Evolutionary conservation across 2,797 vertebrate genomes (phyloP), one percentile per base, ranked within the genome.

Genomic region (Manis javanica): DNA sequence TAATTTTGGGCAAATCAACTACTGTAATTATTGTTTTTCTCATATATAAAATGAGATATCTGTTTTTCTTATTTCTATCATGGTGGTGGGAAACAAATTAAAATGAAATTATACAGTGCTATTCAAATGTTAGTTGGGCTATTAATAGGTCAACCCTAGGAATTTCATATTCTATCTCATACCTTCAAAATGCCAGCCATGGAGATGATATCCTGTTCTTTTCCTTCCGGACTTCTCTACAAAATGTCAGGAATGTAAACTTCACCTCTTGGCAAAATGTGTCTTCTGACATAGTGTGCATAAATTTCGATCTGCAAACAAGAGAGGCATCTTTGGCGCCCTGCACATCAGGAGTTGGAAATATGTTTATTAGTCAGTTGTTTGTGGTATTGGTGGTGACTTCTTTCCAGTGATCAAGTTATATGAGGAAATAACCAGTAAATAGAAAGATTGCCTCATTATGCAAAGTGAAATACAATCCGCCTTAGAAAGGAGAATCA

Each of bases 401-500:
- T 97, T 91, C 87, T 86, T 93, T 78, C 95, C 69, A 95, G 94
- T 75, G 88, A 82, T 95, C 95, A 96, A 85, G 83, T 97, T 96
- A 90, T 68, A 95, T 86, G 96, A 93, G 89, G 94, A 94, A 97
- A 97, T 95, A 94, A 96, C 96, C 97, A 98, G 96, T 92, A 97
- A 96, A 97, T 91, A 97, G 96, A 96, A 97, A 97, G 92, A 97
- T 92, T 89, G 96, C 89, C 91, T 98, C 95, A 96, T 97, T 97
- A 97, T 97, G 95, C 96, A 97, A 98, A 97, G 95, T 97, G 96
- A 98, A 98, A 98, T 96, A 95, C 97, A 97, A 96, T 96, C 96
- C 72, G 42, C 92, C 90, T 93, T 46, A n/a, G 90, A 96, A 95
- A 91, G 49, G n/a, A 84, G 92, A 79, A 61, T 96, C 97, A 89